A percentile compares a stretch with the other conserved stretches of the same genome.
These are phyloP conservation scores for Psittacula derbiana DNA, from an alignment of 2,797 vertebrate genomes.

Conservation along the genomic window DNA sequence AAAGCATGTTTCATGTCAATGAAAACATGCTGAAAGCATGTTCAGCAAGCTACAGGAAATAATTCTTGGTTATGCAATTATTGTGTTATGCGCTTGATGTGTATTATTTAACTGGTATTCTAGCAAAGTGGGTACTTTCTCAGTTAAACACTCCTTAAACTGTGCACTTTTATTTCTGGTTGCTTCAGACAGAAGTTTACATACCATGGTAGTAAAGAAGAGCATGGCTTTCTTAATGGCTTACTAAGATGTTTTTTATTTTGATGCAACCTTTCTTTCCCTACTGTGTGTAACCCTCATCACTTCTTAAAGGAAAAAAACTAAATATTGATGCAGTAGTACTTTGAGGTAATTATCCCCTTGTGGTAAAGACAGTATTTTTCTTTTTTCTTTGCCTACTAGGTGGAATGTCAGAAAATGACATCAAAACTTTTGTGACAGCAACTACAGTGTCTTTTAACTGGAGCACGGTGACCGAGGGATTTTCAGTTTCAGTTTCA, in stretches of 20 bases:
- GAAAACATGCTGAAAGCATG: neutral
- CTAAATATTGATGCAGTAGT: neutral
- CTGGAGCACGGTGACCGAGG: slow-evolving; percentile 56
- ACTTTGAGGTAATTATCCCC: neutral
- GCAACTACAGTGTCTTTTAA: slow-evolving; percentile 76
- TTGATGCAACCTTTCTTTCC: neutral
- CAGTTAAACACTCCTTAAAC: neutral
- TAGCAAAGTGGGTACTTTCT: neutral
- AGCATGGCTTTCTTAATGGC: neutral
- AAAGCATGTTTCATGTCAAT: too few relatives aligned
- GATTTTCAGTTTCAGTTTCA: slow-evolving; percentile 67
- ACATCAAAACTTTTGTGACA: slow-evolving; percentile 68
- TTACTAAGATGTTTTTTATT: neutral
- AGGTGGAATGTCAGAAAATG: slow-evolving; percentile 67
- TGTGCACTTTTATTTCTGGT: neutral
- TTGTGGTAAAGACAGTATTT: neutral
- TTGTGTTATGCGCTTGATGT: neutral
- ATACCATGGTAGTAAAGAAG: neutral
- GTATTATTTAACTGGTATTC: neutral
- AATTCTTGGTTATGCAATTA: neutral
- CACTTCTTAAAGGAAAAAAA: neutral
- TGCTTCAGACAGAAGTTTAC: neutral
- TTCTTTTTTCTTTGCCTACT: neutral
- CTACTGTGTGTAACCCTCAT: neutral
- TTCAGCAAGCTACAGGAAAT: neutral